These are phyloP conservation scores for Patella caerulea DNA, from an alignment of 2,888 invertebrate genomes.

Conservation along the genomic window DNA sequence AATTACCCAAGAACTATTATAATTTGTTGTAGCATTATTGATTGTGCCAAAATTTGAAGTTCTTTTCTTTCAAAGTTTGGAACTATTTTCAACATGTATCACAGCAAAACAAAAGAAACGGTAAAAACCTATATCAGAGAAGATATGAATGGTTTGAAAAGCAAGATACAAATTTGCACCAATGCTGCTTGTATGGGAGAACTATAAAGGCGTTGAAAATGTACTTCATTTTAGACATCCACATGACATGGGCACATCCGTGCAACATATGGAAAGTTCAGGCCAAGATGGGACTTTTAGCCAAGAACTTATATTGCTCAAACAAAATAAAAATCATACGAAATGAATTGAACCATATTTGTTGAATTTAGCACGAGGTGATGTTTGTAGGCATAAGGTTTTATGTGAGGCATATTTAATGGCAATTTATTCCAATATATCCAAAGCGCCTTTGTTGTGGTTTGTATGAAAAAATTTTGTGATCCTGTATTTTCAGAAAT, in stretches of 20 bases:
- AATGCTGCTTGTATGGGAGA: conserved; percentile 38
- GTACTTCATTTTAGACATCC: conserved; percentile 36
- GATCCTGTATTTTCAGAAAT: conserved; percentile 1
- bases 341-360: conserved; percentile 22
- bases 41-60: too few relatives aligned
- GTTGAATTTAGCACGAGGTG: too few relatives aligned
- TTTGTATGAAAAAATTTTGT: conserved; percentile 29
- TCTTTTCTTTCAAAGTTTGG: too few relatives aligned
- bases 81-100: too few relatives aligned
- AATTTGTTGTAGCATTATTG: too few relatives aligned
- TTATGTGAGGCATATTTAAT: background rate
- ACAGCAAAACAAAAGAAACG: too few relatives aligned
- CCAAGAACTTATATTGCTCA: conserved; percentile 34
- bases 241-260: conserved; percentile 35
- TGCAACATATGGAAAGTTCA: conserved; percentile 39
- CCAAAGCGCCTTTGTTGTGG: conserved; percentile 34
- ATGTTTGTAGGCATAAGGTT: too few relatives aligned
- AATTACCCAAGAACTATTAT: too few relatives aligned
- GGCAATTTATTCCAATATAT: background rate
- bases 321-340: conserved; percentile 30
- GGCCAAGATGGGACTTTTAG: conserved; percentile 33
- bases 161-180: conserved; percentile 27
- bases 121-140: too few relatives aligned
- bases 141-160: too few relatives aligned
- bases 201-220: conserved; percentile 28